Evolutionary conservation across 2,888 invertebrate genomes (phyloP).

Genomic region (Dyspetes luteomarginatus): DNA sequence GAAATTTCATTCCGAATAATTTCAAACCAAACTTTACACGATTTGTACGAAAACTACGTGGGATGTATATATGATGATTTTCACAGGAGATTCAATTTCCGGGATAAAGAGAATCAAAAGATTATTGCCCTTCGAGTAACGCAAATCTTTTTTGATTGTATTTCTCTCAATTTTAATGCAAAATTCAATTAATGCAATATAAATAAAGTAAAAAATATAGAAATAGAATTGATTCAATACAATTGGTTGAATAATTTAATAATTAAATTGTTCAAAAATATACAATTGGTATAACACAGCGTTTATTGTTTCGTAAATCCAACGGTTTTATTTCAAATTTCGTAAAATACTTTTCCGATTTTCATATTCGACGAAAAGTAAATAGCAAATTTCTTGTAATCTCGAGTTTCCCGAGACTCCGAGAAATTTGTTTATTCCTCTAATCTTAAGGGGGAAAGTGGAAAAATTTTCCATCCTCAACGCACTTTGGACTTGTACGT

Average conservation of each 20-base stretch:
- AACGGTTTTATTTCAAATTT: too few species aligned
- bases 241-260: too few species aligned
- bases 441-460: background rate
- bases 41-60: too few species aligned
- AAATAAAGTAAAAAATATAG: too few species aligned
- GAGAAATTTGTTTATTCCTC: slow-evolving; percentile 16
- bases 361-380: background rate
- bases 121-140: background rate
- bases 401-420: background rate
- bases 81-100: slow-evolving; percentile 33
- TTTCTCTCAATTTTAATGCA: background rate
- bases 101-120: background rate
- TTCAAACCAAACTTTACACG: too few species aligned
- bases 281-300: too few species aligned
- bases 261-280: too few species aligned
- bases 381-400: background rate
- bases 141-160: background rate
- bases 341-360: background rate
- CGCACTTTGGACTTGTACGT: slow-evolving; percentile 16
- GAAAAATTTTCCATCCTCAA: slow-evolving; percentile 15
- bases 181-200: background rate
- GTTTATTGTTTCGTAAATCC: too few species aligned
- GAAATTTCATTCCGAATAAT: too few species aligned
- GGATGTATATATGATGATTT: slow-evolving; percentile 13
- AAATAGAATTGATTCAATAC: background rate